Evolutionary conservation across 1,140 invertebrate species (phyloP).

Genomic region (Eulimnadia texana): DNA sequence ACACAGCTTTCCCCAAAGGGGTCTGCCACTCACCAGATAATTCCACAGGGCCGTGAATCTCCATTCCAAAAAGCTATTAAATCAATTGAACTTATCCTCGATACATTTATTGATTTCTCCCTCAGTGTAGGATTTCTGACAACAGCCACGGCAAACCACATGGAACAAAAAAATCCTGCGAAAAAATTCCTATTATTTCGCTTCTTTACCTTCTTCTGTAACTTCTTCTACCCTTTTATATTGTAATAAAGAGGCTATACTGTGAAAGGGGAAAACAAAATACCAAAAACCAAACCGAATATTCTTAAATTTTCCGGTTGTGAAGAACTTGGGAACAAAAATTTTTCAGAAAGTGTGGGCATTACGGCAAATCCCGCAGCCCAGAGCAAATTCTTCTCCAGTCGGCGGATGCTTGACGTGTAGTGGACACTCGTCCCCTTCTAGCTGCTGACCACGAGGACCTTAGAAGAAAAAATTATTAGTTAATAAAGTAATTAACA

Average conservation of each 20-base stretch:
- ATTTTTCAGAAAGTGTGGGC: conserved; percentile 73
- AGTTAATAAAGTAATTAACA: conserved; percentile 4
- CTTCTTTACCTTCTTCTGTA: neutral
- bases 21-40: too few species aligned
- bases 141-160: too few species aligned
- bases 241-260: neutral
- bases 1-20: too few species aligned
- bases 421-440: conserved; percentile 88
- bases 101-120: too few species aligned
- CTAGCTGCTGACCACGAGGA: conserved; percentile 74
- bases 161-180: neutral
- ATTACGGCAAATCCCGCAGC: conserved; percentile 94
- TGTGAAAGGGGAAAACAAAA: neutral
- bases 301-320: neutral
- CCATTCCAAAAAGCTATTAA: too few species aligned
- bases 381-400: conserved; percentile 93
- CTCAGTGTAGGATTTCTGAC: too few species aligned
- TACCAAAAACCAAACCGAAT: neutral
- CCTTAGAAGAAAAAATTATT: conserved; percentile 37
- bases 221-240: too few species aligned
- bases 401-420: conserved; percentile 92
- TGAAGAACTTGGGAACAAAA: neutral
- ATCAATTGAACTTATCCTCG: too few species aligned
- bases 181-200: neutral
- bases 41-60: too few species aligned